These are phyloP conservation scores for Chiloscyllium punctatum DNA, from an alignment of 2,797 vertebrate species.

Conservation along the genomic window DNA sequence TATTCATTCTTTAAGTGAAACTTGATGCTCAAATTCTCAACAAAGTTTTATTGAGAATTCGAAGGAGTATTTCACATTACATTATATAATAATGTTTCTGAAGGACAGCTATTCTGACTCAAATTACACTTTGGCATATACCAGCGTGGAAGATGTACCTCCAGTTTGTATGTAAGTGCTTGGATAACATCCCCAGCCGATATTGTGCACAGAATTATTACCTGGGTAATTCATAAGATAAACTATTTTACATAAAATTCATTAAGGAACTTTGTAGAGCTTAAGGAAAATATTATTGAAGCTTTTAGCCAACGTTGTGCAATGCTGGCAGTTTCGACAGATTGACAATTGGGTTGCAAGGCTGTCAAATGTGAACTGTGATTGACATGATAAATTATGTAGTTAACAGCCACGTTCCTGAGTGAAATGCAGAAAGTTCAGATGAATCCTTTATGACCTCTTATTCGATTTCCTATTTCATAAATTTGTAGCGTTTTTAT, in stretches of 20 bases:
- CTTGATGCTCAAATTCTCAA: neutral
- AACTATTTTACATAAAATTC: neutral
- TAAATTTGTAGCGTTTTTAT: neutral
- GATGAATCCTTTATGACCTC: neutral
- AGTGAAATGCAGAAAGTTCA: neutral
- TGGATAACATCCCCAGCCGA: neutral
- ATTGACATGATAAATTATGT: slow-evolving; percentile 13
- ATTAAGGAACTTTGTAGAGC: neutral
- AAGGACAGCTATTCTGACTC: neutral
- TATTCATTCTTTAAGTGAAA: neutral
- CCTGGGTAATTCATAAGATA: neutral
- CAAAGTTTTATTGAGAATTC: neutral
- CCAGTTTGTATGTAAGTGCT: neutral
- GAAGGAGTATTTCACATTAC: neutral
- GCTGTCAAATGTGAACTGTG: slow-evolving; percentile 5
- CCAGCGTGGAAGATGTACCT: neutral
- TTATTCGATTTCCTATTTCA: neutral
- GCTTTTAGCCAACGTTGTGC: neutral
- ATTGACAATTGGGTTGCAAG: slow-evolving; percentile 16
- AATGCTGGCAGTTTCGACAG: neutral
- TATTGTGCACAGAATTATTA: neutral
- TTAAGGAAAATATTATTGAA: neutral
- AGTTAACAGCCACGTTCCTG: neutral
- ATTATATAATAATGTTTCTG: neutral
- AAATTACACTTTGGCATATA: no score